A percentile compares a stretch with the other conserved stretches of the same genome.
Evolutionary conservation across 2,797 vertebrate species (phyloP).

Genomic region (Florisuga fusca): DNA sequence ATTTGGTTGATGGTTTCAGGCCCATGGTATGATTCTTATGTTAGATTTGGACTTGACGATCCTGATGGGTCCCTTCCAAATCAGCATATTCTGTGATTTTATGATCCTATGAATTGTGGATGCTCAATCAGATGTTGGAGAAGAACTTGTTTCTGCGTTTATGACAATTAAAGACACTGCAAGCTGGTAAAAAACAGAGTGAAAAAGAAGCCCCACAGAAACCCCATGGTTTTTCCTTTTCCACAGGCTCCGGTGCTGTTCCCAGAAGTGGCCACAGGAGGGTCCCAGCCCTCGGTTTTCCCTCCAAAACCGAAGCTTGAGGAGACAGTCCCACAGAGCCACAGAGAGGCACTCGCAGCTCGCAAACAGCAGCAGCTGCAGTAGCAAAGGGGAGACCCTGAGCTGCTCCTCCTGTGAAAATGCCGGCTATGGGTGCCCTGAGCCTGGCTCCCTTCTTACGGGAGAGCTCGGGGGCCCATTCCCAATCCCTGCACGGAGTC

Average conservation of each 20-base stretch:
- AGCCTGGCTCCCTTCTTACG: fast-evolving
- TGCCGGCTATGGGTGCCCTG: fast-evolving
- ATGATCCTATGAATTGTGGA: neutral
- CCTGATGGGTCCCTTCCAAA: no score
- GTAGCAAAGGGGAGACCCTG: no score
- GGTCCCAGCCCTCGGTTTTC: neutral
- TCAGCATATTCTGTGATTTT: no score
- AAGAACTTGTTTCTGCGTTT: neutral
- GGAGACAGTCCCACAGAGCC: neutral
- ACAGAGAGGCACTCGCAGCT: neutral
- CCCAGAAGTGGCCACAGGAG: neutral
- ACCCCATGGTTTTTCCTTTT: fast-evolving
- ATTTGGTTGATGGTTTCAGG: no score
- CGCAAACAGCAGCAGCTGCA: neutral
- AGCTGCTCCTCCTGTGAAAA: no score
- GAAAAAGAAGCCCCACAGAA: neutral
- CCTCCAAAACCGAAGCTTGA: fast-evolving
- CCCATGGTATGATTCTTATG: no score
- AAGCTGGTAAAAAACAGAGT: neutral
- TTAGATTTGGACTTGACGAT: no score
- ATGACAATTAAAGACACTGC: neutral
- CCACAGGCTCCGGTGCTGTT: neutral
- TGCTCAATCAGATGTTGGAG: neutral
- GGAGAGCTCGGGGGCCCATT: neutral
- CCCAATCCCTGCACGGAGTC: fast-evolving